Evolutionary conservation across 2,888 invertebrate genomes (phyloP).

Genomic region (Drosophila lutescens): DNA sequence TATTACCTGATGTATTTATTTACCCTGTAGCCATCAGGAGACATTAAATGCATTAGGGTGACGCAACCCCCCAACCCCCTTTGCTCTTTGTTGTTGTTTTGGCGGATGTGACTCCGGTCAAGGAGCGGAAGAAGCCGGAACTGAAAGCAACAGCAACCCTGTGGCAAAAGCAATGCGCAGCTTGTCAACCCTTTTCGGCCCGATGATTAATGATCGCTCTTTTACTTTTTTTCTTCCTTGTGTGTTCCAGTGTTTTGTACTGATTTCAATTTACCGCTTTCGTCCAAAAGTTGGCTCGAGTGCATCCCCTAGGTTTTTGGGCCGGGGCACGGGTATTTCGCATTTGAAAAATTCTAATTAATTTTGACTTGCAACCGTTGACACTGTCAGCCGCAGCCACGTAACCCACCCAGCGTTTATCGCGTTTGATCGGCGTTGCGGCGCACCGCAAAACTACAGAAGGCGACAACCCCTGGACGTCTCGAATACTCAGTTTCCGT

Average conservation of each 20-base stretch:
- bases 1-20: slow-evolving; percentile 20
- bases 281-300: slow-evolving; percentile 11
- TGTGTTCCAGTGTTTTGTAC: slow-evolving; percentile 57
- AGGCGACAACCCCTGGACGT: slow-evolving; percentile 69
- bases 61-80: slow-evolving; percentile 5
- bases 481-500: not conserved
- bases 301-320: slow-evolving; percentile 21
- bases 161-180: slow-evolving; percentile 50
- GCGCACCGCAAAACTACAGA: slow-evolving; percentile 62
- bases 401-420: slow-evolving; percentile 62
- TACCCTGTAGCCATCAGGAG: slow-evolving; percentile 12
- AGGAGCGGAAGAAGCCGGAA: slow-evolving; percentile 35
- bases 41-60: slow-evolving; percentile 36
- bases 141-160: slow-evolving; percentile 31
- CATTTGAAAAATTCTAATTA: slow-evolving; percentile 74
- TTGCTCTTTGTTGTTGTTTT: not conserved
- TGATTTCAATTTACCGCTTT: slow-evolving; percentile 72
- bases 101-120: slow-evolving; percentile 44
- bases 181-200: slow-evolving; percentile 72
- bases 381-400: slow-evolving; percentile 72
- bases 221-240: slow-evolving; percentile 30
- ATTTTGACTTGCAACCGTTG: slow-evolving; percentile 79
- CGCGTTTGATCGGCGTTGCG: slow-evolving; percentile 77
- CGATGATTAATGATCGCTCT: slow-evolving; percentile 73
- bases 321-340: not conserved